Base-by-base conservation (phyloP, 1,140 invertebrate species). In the Alviniconcha marisindica region DNA sequence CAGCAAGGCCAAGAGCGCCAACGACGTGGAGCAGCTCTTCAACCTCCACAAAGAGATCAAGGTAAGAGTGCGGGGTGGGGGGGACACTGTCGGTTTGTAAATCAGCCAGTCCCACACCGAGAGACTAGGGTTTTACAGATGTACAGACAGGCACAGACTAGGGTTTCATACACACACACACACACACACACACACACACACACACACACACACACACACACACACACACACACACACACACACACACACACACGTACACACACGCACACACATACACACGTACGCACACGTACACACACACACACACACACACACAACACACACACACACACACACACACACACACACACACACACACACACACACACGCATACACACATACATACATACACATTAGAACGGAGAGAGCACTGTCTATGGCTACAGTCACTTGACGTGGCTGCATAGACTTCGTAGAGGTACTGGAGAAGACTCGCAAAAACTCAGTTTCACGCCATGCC, bases 1-100 rank as follows among this genome's bases (percentile, higher is more conserved):
- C 44, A 87, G 82, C 31, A 85, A 88, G 54, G 89, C 89, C 18
- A 85, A 88, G 18, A 73, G 83, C 1, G 82, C 86, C 7, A 91
- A 90, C 77, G 89, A 92, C 73, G 82, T 92, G 1, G 84, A 85
- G 33, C 85, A 90, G 76, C 80, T 92, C n/a, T 92, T 92, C 74
- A 88, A 83, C 42, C 82, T 91, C 14, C 86, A 90, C 28, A 88
- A 90, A 69, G 82, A 92, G 42, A 88, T 91, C 42, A 89, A 90
- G 51, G 87, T 88, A 54, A 88, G 18, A 71, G 24, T 71, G 14
- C 7, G 36, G 24, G 56, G n/a, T n/a, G n/a, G n/a, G n/a, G n/a
- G n/a, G n/a, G n/a, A n/a, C n/a, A n/a, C n/a, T n/a, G n/a, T n/a
- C n/a, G n/a, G n/a, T n/a, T n/a, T n/a, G n/a, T n/a, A n/a, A n/a